Conservation (phyloP, 2,888 invertebrate genomes). For the Chalcis sispes region DNA sequence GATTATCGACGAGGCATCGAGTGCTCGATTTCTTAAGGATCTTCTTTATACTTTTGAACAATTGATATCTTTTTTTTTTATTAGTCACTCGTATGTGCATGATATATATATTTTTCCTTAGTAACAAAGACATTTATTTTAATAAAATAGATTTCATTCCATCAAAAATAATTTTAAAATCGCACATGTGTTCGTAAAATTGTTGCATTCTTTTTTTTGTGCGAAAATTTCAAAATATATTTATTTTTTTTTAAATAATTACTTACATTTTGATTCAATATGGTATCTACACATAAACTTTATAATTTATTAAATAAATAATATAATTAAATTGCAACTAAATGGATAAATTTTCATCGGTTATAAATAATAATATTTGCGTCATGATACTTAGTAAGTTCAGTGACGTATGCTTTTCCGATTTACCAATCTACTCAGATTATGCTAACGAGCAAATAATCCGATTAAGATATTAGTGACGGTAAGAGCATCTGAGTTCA, state of each 20-base stretch:
- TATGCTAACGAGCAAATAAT: constrained; percentile 28
- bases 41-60: neutral
- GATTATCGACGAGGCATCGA: constrained; percentile 62
- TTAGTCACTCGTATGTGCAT: no score
- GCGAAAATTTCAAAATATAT: neutral
- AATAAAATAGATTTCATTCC: no score
- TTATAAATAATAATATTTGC: constrained; percentile 1
- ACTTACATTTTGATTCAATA: no score
- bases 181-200: no score
- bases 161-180: no score
- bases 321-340: neutral
- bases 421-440: constrained; percentile 16
- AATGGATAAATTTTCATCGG: neutral
- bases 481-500: constrained; percentile 8
- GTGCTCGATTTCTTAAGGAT: neutral
- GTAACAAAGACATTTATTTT: no score
- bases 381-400: neutral
- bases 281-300: no score
- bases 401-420: constrained; percentile 16
- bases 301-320: no score
- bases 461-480: constrained; percentile 27
- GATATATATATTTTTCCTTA: no score
- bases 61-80: constrained; percentile 14
- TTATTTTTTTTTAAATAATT: no score
- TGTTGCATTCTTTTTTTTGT: no score